These are phyloP conservation scores for Seriola aureovittata DNA, from an alignment of 2,113 vertebrate species.

Conservation along the genomic window DNA sequence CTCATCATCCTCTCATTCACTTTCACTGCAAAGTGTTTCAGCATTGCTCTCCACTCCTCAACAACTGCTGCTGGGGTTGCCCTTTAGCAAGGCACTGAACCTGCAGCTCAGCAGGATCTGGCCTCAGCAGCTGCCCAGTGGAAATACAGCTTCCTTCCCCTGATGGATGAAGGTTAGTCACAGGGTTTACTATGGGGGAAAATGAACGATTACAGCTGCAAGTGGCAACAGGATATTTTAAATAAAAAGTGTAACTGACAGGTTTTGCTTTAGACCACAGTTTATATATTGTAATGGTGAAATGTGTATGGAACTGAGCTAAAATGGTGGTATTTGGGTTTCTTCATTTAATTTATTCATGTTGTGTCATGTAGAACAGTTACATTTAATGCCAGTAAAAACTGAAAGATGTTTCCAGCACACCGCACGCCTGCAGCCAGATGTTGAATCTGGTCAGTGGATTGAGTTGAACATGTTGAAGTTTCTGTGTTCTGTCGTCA, in stretches of 20 bases:
- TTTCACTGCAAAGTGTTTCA: constrained; percentile 45
- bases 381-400: constrained; percentile 24
- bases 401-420: not conserved
- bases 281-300: not conserved
- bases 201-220: not conserved
- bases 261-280: not conserved
- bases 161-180: constrained; percentile 32
- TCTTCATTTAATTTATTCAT: constrained; percentile 19
- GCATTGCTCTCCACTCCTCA: not conserved
- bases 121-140: not conserved
- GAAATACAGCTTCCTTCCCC: not conserved
- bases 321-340: not conserved
- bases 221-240: not conserved
- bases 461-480: constrained; percentile 37
- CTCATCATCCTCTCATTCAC: constrained; percentile 56
- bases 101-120: constrained; percentile 8
- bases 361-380: not conserved
- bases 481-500: constrained; percentile 46
- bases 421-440: constrained; percentile 8
- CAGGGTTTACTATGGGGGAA: not conserved
- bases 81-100: constrained; percentile 59
- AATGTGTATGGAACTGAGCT: not conserved
- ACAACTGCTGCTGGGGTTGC: constrained; percentile 27
- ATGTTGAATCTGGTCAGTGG: constrained; percentile 31
- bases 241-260: constrained; percentile 3